A percentile compares a stretch with the other conserved stretches of the same genome.
Conservation (phyloP, 2,888 invertebrate genomes). For the Nomada fucata region DNA sequence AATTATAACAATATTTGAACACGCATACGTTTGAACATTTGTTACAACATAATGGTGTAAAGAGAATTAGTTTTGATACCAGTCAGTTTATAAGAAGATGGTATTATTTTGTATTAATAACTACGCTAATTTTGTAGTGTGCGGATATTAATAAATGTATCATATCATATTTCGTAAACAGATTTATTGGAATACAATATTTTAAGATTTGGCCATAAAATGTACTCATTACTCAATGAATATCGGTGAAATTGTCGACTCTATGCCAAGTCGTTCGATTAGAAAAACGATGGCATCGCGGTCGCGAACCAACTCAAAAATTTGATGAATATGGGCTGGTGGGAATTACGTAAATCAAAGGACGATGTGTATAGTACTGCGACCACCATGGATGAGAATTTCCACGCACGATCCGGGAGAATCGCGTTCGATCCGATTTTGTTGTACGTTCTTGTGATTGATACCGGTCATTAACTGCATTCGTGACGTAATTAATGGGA, state of each 20-base stretch:
- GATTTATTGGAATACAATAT: no score
- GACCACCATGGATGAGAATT: constrained; percentile 65
- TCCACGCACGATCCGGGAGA: constrained; percentile 61
- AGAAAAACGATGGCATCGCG: constrained; percentile 24
- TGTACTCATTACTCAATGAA: not conserved
- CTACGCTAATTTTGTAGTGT: no score
- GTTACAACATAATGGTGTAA: no score
- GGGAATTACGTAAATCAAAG: constrained; percentile 54
- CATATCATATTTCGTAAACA: no score
- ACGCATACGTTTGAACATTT: no score
- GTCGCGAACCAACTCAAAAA: constrained; percentile 39
- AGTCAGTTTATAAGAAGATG: no score
- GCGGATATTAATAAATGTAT: no score
- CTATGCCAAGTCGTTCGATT: not conserved
- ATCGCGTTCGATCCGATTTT: constrained; percentile 55
- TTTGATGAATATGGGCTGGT: constrained; percentile 54
- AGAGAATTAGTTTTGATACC: no score
- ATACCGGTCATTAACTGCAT: constrained; percentile 54
- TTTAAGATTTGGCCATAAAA: no score
- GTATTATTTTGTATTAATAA: no score
- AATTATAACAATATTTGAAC: no score
- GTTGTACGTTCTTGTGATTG: constrained; percentile 52
- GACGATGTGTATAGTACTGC: constrained; percentile 34
- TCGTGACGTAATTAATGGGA: constrained; percentile 53
- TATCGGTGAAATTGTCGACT: not conserved